Conservation (phyloP, 2,113 vertebrate genomes). For the Lasiurus cinereus region DNA sequence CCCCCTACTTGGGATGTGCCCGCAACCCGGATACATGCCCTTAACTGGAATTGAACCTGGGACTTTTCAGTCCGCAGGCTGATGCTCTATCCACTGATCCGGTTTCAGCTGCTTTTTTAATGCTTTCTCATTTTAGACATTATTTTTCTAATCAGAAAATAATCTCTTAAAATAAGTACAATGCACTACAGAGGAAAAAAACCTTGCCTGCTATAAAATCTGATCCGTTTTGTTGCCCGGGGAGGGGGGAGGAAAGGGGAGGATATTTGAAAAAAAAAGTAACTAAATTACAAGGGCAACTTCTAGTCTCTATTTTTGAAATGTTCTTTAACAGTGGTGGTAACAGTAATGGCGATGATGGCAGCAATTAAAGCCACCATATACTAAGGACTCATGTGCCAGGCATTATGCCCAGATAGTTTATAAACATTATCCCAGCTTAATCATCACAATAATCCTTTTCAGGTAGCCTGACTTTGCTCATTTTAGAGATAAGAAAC, state of each 20-base stretch:
- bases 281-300: neutral
- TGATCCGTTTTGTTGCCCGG: neutral
- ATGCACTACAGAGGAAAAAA: neutral
- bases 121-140: neutral
- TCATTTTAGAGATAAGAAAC: slow-evolving; percentile 55
- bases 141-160: neutral
- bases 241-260: neutral
- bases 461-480: slow-evolving; percentile 42
- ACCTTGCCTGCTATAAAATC: neutral
- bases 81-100: no score
- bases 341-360: neutral
- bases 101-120: neutral
- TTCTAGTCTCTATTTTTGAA: neutral
- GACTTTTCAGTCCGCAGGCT: no score
- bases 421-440: slow-evolving; percentile 17
- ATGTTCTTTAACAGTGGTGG: neutral
- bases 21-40: no score
- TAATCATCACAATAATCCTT: slow-evolving; percentile 15
- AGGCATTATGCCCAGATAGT: neutral
- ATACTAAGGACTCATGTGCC: neutral
- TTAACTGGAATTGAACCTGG: no score
- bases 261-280: slow-evolving; percentile 17
- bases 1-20: no score
- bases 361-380: neutral
- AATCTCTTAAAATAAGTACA: slow-evolving; percentile 45